Evolutionary conservation across 2,888 invertebrate species (phyloP), one percentile per base, ranked within the genome.

Genomic region (Eutolmus rufibarbis): DNA sequence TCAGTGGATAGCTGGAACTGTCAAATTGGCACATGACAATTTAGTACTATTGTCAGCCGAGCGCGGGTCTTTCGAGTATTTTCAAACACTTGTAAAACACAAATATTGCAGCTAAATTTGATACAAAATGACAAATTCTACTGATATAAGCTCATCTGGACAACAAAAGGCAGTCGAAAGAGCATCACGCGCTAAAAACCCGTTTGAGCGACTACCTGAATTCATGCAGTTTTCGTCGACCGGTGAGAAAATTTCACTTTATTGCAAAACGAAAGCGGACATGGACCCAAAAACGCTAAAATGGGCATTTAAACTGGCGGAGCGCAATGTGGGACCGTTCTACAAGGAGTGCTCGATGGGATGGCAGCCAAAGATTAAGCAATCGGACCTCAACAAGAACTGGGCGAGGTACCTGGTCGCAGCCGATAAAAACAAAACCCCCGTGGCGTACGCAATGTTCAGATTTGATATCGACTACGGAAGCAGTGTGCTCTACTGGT

Each of bases 381-480:
- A 93, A 87, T 93, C 93, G 40, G 96, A 96, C 92, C 93, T 96
- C 91, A 94, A 94, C 23, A 95, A 96, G 88, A 93, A 94, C 78
- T 93, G 93, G 90, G 96, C 96, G 2, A 94, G 95, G 91, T 96
- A 95, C 90, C 91, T 96, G 43, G 93, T 96, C 74, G 95, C 94
- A 5, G 91, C 92, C 77, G 89, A 91, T 14, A 66, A 66, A 23
- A 90, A 92, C 31, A 92, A 91, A 56, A 90, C 92, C 86, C 94
- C 94, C 2, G 93, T 96, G n/a, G 97, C 95, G 0, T 96, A 95
- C 91, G 94, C 95, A 23, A 96, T 96, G 92, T 96, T 96, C 90
- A 93, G 96, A 76, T 96, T 96, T 91, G 96, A 96, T 90, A 92
- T 96, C 91, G 96, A 96, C 90, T 93, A 95, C 90, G 95, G 94